Percentiles rank a stretch among this genome's conserved stretches.
Conservation (phyloP, 2,797 vertebrate genomes). For the Harpagifer antarcticus region DNA sequence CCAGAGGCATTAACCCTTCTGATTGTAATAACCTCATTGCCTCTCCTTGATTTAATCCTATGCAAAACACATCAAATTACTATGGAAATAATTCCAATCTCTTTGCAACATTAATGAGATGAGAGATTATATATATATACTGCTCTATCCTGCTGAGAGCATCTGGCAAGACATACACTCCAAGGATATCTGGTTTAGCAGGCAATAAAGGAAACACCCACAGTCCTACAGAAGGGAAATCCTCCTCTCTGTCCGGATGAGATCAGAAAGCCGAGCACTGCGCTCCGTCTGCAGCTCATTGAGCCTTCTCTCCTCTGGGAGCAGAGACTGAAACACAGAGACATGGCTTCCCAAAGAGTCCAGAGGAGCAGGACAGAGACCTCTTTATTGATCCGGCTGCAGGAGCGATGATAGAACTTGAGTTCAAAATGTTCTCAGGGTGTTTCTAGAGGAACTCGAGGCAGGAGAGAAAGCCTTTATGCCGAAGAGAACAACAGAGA, state of each 20-base stretch:
- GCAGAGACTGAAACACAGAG: slow-evolving; percentile 25
- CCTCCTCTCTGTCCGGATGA: slow-evolving; percentile 45
- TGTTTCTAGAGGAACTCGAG: slow-evolving; percentile 14
- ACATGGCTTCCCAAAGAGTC: slow-evolving; percentile 27
- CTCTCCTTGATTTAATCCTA: neutral
- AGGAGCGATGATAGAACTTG: slow-evolving; percentile 16
- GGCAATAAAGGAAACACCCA: slow-evolving; percentile 36
- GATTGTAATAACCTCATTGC: neutral
- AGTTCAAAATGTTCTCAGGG: slow-evolving; percentile 34
- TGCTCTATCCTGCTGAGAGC: slow-evolving; percentile 27
- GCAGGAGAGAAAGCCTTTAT: neutral
- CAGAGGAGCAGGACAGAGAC: slow-evolving; percentile 23
- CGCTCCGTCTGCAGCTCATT: slow-evolving; percentile 10
- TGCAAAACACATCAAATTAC: slow-evolving; percentile 14
- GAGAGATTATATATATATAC: slow-evolving; percentile 46
- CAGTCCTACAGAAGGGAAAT: slow-evolving; percentile 35
- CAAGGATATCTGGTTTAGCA: slow-evolving; percentile 39
- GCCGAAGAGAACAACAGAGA: neutral
- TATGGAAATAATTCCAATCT: slow-evolving; percentile 10
- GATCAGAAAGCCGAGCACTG: slow-evolving; percentile 12
- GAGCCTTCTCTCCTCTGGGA: slow-evolving; percentile 16
- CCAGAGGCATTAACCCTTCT: neutral
- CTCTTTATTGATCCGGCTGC: slow-evolving; percentile 41
- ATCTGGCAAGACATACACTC: slow-evolving; percentile 38
- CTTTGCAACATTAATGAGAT: slow-evolving; percentile 26